These are phyloP conservation scores for Sturmia bella DNA, from an alignment of 2,888 invertebrate species.

Conservation along the genomic window DNA sequence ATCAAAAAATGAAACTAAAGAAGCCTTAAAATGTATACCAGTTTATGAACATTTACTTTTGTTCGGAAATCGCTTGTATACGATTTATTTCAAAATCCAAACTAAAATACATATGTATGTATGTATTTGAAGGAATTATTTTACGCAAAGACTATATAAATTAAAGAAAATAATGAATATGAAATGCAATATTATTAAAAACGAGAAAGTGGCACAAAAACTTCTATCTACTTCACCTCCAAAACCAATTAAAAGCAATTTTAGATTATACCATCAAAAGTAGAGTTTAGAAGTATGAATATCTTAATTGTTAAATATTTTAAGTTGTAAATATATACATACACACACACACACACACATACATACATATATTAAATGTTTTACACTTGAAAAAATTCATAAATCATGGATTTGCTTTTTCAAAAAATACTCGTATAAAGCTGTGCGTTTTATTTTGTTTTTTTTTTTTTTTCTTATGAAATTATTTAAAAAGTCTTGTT, in stretches of 20 bases:
- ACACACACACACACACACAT: no score
- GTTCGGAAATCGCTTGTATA: constrained; percentile 71
- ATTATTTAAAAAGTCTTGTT: background rate
- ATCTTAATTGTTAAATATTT: constrained; percentile 30
- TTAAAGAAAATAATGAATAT: constrained; percentile 19
- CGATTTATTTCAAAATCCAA: constrained; percentile 73
- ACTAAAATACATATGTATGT: background rate
- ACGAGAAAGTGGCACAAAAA: constrained; percentile 35
- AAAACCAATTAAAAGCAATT: constrained; percentile 65
- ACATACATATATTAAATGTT: constrained; percentile 63
- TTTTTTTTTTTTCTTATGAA: background rate
- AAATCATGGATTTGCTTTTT: background rate
- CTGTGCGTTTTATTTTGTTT: background rate
- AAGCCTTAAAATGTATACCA: constrained; percentile 82
- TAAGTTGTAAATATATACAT: constrained; percentile 62
- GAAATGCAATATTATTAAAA: constrained; percentile 46
- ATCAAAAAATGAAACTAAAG: constrained; percentile 70
- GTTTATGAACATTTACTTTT: constrained; percentile 72
- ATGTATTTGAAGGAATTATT: constrained; percentile 22
- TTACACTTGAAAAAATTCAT: constrained; percentile 2
- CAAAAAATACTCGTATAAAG: background rate
- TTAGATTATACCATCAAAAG: constrained; percentile 47
- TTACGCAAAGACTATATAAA: constrained; percentile 25
- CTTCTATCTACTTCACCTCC: constrained; percentile 26
- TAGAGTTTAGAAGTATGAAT: constrained; percentile 41